Evolutionary conservation across 2,888 invertebrate genomes (phyloP).

Genomic region (Chironomus tentans): DNA sequence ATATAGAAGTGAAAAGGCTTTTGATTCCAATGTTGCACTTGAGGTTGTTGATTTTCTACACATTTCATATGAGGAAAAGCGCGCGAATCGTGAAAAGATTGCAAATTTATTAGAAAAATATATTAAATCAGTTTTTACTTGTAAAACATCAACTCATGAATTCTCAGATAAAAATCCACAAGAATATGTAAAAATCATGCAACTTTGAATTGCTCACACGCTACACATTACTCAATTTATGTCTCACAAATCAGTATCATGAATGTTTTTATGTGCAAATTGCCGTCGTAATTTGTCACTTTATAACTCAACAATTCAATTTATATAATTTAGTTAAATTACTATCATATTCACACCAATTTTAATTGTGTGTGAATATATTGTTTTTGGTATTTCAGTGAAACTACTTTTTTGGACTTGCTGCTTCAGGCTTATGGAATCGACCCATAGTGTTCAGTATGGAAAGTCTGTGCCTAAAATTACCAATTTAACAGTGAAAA

Average conservation of each 20-base stretch:
- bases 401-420: no score
- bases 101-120: not conserved
- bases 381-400: no score
- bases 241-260: no score
- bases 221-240: no score
- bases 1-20: constrained; percentile 4
- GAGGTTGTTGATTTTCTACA: constrained; percentile 4
- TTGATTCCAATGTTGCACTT: constrained; percentile 4
- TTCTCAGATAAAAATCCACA: not conserved
- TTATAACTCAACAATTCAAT: not conserved
- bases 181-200: not conserved
- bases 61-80: not conserved
- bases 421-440: no score
- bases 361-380: no score
- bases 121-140: not conserved
- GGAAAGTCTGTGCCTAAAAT: no score
- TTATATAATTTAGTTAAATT: no score
- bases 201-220: not conserved
- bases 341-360: no score
- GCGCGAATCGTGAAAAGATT: constrained; percentile 2
- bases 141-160: not conserved
- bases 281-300: constrained; percentile 2
- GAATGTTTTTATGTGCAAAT: not conserved
- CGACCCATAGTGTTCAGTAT: no score
- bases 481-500: no score